Percentiles rank a stretch among this genome's conserved stretches.
These are phyloP conservation scores for Gracilinanus agilis DNA, from an alignment of 2,113 vertebrate species.

Conservation along the genomic window DNA sequence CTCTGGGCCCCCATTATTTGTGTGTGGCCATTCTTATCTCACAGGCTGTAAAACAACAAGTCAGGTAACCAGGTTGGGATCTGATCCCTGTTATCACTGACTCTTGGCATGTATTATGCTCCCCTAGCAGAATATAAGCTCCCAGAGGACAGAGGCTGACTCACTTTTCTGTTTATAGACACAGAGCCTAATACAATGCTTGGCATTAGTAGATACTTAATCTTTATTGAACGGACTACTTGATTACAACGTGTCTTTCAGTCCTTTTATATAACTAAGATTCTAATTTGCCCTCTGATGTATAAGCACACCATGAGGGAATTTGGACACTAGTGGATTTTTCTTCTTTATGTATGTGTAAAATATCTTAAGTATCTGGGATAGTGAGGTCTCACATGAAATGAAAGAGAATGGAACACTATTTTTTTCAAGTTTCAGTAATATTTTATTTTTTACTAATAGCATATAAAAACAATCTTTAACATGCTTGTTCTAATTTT, in stretches of 20 bases:
- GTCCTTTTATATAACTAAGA: background rate
- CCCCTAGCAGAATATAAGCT: background rate
- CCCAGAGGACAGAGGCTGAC: too few relatives aligned
- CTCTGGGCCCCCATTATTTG: background rate
- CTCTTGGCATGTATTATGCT: background rate
- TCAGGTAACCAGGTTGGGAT: background rate
- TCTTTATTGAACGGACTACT: background rate
- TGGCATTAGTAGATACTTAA: background rate
- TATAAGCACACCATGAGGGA: background rate
- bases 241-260: background rate
- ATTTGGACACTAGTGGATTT: background rate
- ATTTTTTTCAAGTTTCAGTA: too few relatives aligned
- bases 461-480: too few relatives aligned
- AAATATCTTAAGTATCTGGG: background rate
- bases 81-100: background rate
- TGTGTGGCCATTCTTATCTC: background rate
- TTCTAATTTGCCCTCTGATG: background rate
- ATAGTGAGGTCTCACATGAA: background rate
- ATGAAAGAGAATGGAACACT: background rate
- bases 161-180: too few relatives aligned
- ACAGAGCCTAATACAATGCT: background rate
- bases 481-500: too few relatives aligned
- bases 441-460: too few relatives aligned
- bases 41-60: background rate
- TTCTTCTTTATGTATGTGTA: background rate